phyloP scores from a whole-genome alignment of 2,797 vertebrate genomes.

The Coracias cyanogaster region DNA sequence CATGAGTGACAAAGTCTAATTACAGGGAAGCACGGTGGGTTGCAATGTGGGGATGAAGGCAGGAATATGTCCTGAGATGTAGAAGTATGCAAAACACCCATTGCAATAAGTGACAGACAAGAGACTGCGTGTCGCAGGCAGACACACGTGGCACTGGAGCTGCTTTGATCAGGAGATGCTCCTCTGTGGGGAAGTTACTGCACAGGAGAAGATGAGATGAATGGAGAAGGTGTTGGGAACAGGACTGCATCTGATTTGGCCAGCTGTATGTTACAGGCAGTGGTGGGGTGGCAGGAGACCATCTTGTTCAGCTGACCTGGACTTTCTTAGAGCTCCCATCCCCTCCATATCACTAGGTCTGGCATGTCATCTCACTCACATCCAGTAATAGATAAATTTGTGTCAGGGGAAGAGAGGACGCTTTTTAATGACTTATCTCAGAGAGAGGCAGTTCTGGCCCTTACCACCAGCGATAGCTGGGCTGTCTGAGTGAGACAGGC shows the following conservation, averaged over 20 bases:
- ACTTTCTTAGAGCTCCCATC: neutral
- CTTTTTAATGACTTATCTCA: neutral
- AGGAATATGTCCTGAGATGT: neutral
- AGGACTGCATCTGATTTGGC: neutral
- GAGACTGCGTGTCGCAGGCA: neutral
- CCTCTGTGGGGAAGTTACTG: fast-evolving
- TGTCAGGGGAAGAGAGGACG: neutral
- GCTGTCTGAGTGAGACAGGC: neutral
- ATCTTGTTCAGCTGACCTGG: neutral
- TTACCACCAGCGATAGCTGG: fast-evolving
- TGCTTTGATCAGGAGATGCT: neutral
- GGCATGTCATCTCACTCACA: neutral
- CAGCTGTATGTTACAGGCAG: fast-evolving
- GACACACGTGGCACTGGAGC: fast-evolving
- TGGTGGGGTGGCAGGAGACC: neutral
- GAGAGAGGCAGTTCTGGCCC: neutral
- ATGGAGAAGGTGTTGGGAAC: neutral
- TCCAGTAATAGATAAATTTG: neutral
- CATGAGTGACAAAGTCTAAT: neutral
- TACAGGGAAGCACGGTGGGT: fast-evolving
- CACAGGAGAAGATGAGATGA: no score
- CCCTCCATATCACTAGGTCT: neutral
- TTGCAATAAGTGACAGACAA: neutral
- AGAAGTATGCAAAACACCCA: neutral
- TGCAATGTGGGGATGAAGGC: neutral